Base-by-base conservation (phyloP, 1,140 invertebrate genomes). In the Octopus sinensis region DNA sequence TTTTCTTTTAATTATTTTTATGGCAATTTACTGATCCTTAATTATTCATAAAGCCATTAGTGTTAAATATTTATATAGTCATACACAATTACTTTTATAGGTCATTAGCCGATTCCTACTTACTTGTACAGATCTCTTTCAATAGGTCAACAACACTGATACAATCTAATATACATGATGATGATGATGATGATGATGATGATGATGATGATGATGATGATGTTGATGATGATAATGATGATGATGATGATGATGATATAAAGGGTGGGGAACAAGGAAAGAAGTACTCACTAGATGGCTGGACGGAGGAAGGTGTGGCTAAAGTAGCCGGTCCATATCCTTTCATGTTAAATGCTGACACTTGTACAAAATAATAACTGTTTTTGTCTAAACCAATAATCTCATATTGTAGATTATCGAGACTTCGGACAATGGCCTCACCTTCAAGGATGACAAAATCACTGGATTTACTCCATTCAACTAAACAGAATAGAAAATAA, bases 321-420 rank as follows among this genome's bases (percentile, higher is more conserved):
- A 92, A 92, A 23, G 93, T 92, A 87, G 92, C 95, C n/a, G 92
- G 91, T 73, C 96, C 96, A 92, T 94, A 98, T 13, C 96, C 97
- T 87, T 95, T 96, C n/a, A 97, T 92, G 89, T 98, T 98, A 76
- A 96, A 91, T 6, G 91, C 91, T 30, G 94, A 92, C 0, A 95
- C 95, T 79, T 96, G 92, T 86, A 98, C 96, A 90, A 95, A 96
- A 90, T 98, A 98, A 80, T 94, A 93, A 53, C 94, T 93, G 6
- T 96, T 96, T 82, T 96, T 94, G 4, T 93, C 93, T 56, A 98
- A 91, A 62, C 96, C 94, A 3, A 93, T 91, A 71, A 96, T 93
- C 83, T 94, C 92, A 77, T 87, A 88, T 79, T 88, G 84, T 7
- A 87, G 82, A 81, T 85, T 84, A n/a, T 85, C 80, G 30, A 88